A percentile compares a stretch with the other conserved stretches of the same genome.
phyloP scores from a whole-genome alignment of 1,140 invertebrate genomes.

The Meloidogyne chitwoodi region DNA sequence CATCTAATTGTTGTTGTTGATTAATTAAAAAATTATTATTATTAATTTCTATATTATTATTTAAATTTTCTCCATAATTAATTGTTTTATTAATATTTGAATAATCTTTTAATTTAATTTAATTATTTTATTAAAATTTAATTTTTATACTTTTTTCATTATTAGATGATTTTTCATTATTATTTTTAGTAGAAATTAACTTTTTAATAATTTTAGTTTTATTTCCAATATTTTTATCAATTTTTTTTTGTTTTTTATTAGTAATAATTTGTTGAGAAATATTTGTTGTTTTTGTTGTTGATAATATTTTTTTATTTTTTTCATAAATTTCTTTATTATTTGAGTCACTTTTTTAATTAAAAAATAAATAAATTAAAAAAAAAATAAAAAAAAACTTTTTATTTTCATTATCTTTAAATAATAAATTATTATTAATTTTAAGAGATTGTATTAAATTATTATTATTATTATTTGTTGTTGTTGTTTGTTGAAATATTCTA shows the following conservation, averaged over 20 bases:
- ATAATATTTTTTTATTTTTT: not conserved
- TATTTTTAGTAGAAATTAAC: not conserved
- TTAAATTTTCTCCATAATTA: not conserved
- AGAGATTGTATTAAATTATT: no score
- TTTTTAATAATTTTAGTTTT: not conserved
- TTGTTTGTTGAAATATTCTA: conserved; percentile 17
- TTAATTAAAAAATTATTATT: not conserved
- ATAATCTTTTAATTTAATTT: not conserved
- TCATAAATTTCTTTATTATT: not conserved
- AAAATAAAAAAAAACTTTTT: no score
- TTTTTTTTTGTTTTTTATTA: not conserved
- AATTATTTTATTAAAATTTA: not conserved
- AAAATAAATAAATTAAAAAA: no score
- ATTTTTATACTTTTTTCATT: not conserved
- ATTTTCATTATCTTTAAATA: no score
- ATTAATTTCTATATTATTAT: not conserved
- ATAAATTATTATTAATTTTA: no score
- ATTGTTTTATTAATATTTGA: not conserved
- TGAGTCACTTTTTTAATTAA: no score
- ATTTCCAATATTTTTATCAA: not conserved
- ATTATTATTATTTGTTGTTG: not conserved
- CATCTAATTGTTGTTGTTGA: not conserved
- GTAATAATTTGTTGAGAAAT: no score
- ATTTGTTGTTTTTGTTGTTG: not conserved
- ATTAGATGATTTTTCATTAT: not conserved